Evolutionary conservation across 1,140 invertebrate genomes (phyloP).

Genomic region (Eriosoma lanigerum): DNA sequence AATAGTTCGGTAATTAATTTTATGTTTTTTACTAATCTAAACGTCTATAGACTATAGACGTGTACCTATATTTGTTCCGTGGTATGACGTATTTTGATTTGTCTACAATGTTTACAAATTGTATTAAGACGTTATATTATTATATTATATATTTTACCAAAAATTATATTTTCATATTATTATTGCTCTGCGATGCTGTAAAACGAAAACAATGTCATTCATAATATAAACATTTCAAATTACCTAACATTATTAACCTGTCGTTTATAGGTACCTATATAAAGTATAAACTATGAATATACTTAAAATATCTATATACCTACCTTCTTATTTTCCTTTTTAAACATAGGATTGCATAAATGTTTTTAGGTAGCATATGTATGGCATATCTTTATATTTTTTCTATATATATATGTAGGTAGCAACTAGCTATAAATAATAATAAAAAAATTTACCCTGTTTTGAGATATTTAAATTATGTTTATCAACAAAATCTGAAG

Average conservation of each 20-base stretch:
- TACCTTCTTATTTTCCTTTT: not conserved
- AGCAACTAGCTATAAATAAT: too few species aligned
- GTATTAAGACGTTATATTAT: too few species aligned
- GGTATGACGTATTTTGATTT: not conserved
- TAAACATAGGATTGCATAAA: not conserved
- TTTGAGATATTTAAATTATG: conserved; percentile 25
- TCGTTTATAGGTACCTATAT: not conserved
- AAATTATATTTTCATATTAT: not conserved
- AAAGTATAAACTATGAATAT: not conserved
- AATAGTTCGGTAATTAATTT: too few species aligned
- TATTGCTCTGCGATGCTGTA: not conserved
- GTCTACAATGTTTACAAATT: not conserved
- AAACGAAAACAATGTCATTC: conserved; percentile 9
- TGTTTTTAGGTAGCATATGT: not conserved
- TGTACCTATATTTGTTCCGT: too few species aligned
- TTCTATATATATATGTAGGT: not conserved
- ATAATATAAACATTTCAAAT: not conserved
- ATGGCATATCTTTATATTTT: not conserved
- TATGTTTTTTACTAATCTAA: too few species aligned
- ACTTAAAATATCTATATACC: not conserved
- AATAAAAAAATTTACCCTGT: too few species aligned
- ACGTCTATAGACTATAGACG: too few species aligned
- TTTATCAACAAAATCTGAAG: conserved; percentile 2
- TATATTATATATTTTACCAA: not conserved
- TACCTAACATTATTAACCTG: not conserved